phyloP scores from a whole-genome alignment of 2,113 vertebrate species.

The Sylvia atricapilla region DNA sequence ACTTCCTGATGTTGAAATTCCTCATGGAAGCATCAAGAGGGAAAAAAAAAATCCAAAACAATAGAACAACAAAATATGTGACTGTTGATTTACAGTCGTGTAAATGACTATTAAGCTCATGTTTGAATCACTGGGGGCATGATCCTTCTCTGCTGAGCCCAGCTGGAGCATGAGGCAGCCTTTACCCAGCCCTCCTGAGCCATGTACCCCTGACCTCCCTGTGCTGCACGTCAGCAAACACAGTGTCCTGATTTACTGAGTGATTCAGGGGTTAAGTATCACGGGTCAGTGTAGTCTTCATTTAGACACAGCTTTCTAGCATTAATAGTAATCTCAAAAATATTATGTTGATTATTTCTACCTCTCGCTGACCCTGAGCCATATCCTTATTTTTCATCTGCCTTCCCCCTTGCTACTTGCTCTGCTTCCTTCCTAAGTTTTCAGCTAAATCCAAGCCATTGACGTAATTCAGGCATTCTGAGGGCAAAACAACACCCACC shows the following conservation, averaged over 20 bases:
- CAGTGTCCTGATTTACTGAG: neutral
- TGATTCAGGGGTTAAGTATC: neutral
- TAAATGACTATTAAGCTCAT: neutral
- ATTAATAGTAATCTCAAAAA: neutral
- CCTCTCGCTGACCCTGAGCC: neutral
- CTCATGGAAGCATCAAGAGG: neutral
- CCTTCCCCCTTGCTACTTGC: neutral
- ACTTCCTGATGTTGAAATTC: neutral
- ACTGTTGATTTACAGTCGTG: neutral
- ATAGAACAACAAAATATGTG: neutral
- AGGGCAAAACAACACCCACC: conserved; percentile 36
- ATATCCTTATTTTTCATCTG: conserved; percentile 20
- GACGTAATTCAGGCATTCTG: neutral
- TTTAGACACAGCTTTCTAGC: neutral
- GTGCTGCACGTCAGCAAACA: neutral
- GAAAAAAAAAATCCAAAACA: neutral
- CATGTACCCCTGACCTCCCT: neutral
- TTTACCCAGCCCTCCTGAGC: neutral
- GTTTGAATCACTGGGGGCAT: neutral
- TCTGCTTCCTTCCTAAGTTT: conserved; percentile 30
- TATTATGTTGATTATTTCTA: neutral
- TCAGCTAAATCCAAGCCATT: neutral
- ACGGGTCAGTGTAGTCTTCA: neutral
- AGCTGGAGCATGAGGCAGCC: neutral
- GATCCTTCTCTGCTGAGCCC: neutral